Base-by-base conservation (phyloP, 2,113 vertebrate genomes). In the Callithrix jacchus region DNA sequence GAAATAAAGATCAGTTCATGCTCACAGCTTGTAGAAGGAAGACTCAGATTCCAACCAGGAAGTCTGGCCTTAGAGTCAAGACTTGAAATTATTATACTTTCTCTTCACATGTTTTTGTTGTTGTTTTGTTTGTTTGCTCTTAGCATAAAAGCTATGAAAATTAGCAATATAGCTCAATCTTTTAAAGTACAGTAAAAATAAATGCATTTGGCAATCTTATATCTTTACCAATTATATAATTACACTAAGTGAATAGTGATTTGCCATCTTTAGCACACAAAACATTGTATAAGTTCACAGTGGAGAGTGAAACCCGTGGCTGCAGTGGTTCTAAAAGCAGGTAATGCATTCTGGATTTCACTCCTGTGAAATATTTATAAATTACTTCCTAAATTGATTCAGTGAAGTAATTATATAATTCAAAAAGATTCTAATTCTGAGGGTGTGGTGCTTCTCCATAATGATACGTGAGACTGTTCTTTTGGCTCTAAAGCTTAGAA, bases 91-190 rank as follows among this genome's bases (percentile, higher is more conserved):
- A 42, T 25, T 76, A 35, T 47, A 35, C 12, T 91, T 3, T 70
- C 49, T 91, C 21, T 73, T 13, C n/a, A 18, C 66, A 42, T 49
- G 8, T 82, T 86, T 81, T 87, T 56, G 54, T 71, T 91, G 4
- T 70, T 83, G 32, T 56, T 90, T 80, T 40, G 27, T 58, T 42
- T 88, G 40, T 76, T 94, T 87, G 16, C 73, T 96, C 88, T 95
- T 86, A 85, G 61, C 52, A 40, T 23, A 70, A 32, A 88, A 91
- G 49, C 42, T n/a, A 61, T 94, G 25, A 81, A 92, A 71, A 30
- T 80, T 91, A 56, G 64, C 61, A 58, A 76, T 45, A 13, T 76
- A 71, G 32, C 76, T 95, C 21, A 42, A 40, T n/a, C 35, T 77
- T 89, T 70, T 42, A 74, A 88, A 76, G n/a, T 32, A 89, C 8